These are phyloP conservation scores for Sinhomidia bicolor DNA, from an alignment of 2,888 invertebrate species.

Conservation along the genomic window DNA sequence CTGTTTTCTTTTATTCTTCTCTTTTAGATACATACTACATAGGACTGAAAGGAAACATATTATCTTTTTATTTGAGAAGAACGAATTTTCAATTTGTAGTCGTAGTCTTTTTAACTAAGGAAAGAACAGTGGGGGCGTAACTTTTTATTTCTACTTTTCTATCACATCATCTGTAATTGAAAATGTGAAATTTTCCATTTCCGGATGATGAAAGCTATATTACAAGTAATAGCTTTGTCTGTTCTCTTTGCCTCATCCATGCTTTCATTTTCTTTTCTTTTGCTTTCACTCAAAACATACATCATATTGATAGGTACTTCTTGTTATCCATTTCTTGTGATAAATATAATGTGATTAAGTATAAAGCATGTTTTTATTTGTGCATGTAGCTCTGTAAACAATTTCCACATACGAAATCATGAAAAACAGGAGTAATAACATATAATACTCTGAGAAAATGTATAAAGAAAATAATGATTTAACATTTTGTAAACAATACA, in stretches of 20 bases:
- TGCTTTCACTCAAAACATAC: no score
- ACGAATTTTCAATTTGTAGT: background rate
- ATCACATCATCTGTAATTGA: slow-evolving; percentile 19
- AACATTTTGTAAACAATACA: background rate
- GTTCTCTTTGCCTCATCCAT: background rate
- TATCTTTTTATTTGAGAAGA: background rate
- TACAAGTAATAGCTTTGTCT: background rate
- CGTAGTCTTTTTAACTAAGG: background rate
- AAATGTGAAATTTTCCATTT: background rate
- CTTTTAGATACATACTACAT: background rate
- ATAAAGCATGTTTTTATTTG: no score
- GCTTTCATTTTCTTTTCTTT: background rate
- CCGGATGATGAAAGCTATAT: no score
- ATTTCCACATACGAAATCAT: no score
- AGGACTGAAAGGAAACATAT: slow-evolving; percentile 9
- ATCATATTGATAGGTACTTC: no score
- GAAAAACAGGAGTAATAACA: no score
- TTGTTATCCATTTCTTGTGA: no score
- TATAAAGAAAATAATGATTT: background rate
- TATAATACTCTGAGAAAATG: no score
- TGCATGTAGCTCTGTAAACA: no score
- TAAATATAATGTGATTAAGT: no score
- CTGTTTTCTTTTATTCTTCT: slow-evolving; percentile 21
- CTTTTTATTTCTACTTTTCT: slow-evolving; percentile 11
- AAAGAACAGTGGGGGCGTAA: background rate